Conservation (phyloP, 2,888 invertebrate genomes). For the Sthenelais limicola region DNA sequence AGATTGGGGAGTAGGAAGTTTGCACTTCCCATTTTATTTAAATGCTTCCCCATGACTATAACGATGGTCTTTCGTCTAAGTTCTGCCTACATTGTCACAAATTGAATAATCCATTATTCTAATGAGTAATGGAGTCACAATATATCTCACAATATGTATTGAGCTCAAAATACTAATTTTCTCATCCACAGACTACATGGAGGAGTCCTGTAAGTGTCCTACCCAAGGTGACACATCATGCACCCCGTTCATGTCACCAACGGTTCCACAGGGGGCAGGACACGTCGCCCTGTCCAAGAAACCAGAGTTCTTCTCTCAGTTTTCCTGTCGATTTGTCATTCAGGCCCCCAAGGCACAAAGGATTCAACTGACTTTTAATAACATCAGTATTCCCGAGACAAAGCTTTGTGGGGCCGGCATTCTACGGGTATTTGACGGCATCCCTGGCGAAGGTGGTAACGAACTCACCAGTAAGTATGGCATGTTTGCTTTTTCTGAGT, state of each 20-base stretch:
- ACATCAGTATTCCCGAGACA: constrained; percentile 19
- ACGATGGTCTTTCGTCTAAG: too few species aligned
- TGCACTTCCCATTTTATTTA: too few species aligned
- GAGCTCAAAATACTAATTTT: not conserved
- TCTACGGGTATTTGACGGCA: constrained; percentile 28
- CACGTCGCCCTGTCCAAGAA: constrained; percentile 17
- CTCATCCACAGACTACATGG: constrained; percentile 4
- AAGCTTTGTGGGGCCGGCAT: constrained; percentile 9
- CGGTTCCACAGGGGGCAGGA: constrained; percentile 13
- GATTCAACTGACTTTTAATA: not conserved
- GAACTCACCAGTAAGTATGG: constrained; percentile 30
- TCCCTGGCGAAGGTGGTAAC: constrained; percentile 14
- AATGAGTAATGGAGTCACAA: too few species aligned
- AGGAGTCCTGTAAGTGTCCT: constrained; percentile 4
- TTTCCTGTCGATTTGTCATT: constrained; percentile 8
- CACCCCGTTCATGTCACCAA: not conserved
- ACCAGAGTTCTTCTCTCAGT: constrained; percentile 1
- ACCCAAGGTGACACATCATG: not conserved
- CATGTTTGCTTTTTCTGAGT: too few species aligned
- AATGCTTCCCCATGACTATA: too few species aligned
- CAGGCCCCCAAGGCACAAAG: constrained; percentile 16
- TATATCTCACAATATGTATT: too few species aligned
- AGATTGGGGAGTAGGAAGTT: too few species aligned
- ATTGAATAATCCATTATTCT: too few species aligned
- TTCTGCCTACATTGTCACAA: too few species aligned